phyloP scores from a whole-genome alignment of 2,888 invertebrate genomes.

The Graphium colonna region DNA sequence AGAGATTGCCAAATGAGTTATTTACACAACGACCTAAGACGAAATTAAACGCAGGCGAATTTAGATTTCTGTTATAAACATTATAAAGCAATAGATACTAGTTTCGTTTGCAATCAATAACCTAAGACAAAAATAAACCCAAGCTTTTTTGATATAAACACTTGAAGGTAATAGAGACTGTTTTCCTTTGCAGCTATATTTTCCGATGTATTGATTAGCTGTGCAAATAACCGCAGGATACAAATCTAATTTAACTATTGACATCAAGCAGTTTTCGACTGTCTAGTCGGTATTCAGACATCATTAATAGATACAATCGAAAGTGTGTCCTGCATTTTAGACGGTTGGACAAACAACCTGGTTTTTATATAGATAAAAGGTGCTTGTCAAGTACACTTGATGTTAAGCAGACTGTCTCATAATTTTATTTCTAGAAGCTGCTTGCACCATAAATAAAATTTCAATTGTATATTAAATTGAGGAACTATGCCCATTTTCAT shows the following conservation, averaged over 20 bases:
- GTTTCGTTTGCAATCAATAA: not conserved
- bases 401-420: no score
- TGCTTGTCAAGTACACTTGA: no score
- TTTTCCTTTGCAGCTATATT: conserved; percentile 2
- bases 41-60: not conserved
- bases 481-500: no score
- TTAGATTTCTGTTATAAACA: not conserved
- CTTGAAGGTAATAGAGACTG: not conserved
- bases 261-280: conserved; percentile 8
- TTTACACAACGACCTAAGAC: not conserved
- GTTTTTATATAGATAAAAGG: conserved; percentile 30
- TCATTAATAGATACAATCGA: conserved; percentile 17
- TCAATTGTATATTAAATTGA: no score
- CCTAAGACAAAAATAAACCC: not conserved
- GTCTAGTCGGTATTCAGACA: conserved; percentile 11
- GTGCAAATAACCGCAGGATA: conserved; percentile 23
- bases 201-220: conserved; percentile 21
- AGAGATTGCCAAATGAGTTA: not conserved
- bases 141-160: not conserved
- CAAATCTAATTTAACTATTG: conserved; percentile 18
- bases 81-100: not conserved
- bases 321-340: conserved; percentile 16
- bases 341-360: conserved; percentile 25
- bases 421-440: no score
- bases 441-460: no score